A percentile compares a stretch with the other conserved stretches of the same genome.
phyloP scores from a whole-genome alignment of 2,113 vertebrate species.

The Carassius auratus region DNA sequence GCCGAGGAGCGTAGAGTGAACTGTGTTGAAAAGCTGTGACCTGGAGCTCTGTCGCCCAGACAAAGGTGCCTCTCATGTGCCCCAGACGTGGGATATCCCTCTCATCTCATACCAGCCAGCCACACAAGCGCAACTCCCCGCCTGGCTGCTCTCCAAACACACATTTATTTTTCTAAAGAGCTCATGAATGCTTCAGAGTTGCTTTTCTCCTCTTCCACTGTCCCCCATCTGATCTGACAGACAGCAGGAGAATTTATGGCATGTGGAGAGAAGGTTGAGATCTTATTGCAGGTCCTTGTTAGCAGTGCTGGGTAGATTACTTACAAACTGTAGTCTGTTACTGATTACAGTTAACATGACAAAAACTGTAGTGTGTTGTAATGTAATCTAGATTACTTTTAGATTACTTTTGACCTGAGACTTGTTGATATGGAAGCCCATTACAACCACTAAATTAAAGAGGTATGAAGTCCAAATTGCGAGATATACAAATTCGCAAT shows the following conservation, averaged over 20 bases:
- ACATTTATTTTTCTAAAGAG: slow-evolving; percentile 62
- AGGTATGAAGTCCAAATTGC: too few relatives aligned
- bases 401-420: too few relatives aligned
- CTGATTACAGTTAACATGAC: not conserved
- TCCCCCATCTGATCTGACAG: not conserved
- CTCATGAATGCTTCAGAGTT: slow-evolving; percentile 61
- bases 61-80: slow-evolving; percentile 60
- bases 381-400: not conserved
- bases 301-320: not conserved
- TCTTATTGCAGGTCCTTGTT: not conserved
- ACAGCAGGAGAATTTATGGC: not conserved
- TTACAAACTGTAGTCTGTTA: not conserved
- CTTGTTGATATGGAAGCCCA: too few relatives aligned
- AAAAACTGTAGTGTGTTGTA: too few relatives aligned
- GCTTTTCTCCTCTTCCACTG: slow-evolving; percentile 8
- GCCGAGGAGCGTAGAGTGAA: slow-evolving; percentile 47
- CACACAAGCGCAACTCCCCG: not conserved
- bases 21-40: slow-evolving; percentile 64
- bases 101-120: slow-evolving; percentile 55
- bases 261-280: not conserved
- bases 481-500: too few relatives aligned
- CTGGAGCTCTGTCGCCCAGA: slow-evolving; percentile 46
- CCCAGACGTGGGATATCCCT: slow-evolving; percentile 53
- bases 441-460: too few relatives aligned
- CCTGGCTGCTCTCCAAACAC: slow-evolving; percentile 57